A percentile compares a stretch with the other conserved stretches of the same genome.
phyloP scores from a whole-genome alignment of 1,140 invertebrate genomes.

The Drosophila pandora region DNA sequence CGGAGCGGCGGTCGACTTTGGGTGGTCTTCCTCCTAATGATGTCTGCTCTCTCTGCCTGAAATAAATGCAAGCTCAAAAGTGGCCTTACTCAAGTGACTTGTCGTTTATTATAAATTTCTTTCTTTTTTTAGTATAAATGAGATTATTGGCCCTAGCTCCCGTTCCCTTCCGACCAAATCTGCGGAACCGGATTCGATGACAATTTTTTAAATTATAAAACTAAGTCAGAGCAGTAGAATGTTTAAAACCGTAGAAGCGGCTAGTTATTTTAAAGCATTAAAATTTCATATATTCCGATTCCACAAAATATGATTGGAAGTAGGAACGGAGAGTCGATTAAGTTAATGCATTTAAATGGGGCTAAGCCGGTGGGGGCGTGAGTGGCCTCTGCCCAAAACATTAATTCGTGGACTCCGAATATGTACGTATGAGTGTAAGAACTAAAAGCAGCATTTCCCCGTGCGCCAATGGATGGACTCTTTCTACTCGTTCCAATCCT shows the following conservation, averaged over 20 bases:
- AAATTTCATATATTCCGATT: slow-evolving; percentile 7
- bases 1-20: slow-evolving; percentile 8
- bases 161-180: slow-evolving; percentile 1
- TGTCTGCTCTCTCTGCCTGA: slow-evolving; percentile 32
- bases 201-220: slow-evolving; percentile 9
- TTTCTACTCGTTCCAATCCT: slow-evolving; percentile 88
- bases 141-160: slow-evolving; percentile 55
- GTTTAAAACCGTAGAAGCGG: slow-evolving; percentile 26
- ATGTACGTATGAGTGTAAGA: slow-evolving; percentile 47
- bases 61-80: slow-evolving; percentile 55
- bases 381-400: slow-evolving; percentile 10
- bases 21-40: slow-evolving; percentile 8
- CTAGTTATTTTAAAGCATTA: slow-evolving; percentile 15
- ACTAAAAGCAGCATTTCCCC: slow-evolving; percentile 37
- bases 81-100: slow-evolving; percentile 57
- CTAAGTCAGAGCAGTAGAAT: slow-evolving; percentile 17
- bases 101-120: slow-evolving; percentile 52
- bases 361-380: slow-evolving; percentile 9
- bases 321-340: slow-evolving; percentile 11
- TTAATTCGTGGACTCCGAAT: slow-evolving; percentile 35
- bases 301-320: slow-evolving; percentile 3
- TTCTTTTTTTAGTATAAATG: slow-evolving; percentile 53
- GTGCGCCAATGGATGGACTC: slow-evolving; percentile 2
- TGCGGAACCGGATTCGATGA: slow-evolving; percentile 7
- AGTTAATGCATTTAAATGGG: slow-evolving; percentile 14